Evolutionary conservation across 2,888 invertebrate species (phyloP), one percentile per base, ranked within the genome.

Genomic region (Drosophila limbata): DNA sequence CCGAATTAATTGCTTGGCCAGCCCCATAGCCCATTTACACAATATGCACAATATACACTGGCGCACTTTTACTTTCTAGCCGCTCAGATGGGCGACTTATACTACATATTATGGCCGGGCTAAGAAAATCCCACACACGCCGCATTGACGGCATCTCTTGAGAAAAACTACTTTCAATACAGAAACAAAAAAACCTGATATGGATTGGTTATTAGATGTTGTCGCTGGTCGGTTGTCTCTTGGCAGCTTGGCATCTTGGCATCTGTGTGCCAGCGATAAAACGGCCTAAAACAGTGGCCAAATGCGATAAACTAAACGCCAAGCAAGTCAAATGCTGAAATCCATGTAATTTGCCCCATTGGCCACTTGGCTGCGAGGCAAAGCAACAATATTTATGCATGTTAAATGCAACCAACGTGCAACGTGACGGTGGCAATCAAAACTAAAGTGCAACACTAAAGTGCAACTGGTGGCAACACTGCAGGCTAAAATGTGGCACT

Each of bases 231-330:
- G 59, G 31, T 55, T 69, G 69, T 68, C 65, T 50, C 50, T 50
- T 45, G 47, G 39, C 50, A 15, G 62, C 77, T 72, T 66, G 75
- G 72, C 77, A 74, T 73, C 77, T 73, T 69, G 75, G 73, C 78
- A 75, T 73, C 73, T 74, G 61, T 52, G 59, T 66, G 50, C 31
- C 48, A 37, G 48, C 63, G 63, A 53, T 42, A 57, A 61, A 48
- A 68, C 11, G 68, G 69, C 69, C 69, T 47, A 55, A 81, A 77
- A 79, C 83, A 68, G 83, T 82, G 83, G 81, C 79, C 73, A 73
- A 57, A 69, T 69, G 74, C 83, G 81, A 82, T 81, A 80, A 82
- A 82, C 81, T 68, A 81, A 82, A 82, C 82, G 65, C 77, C 78
- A 71, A 77, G 63, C 61, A 52, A 67, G 64, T 59, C 60, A 61